phyloP scores from a whole-genome alignment of 2,888 invertebrate genomes.

The Arenicola marina region DNA sequence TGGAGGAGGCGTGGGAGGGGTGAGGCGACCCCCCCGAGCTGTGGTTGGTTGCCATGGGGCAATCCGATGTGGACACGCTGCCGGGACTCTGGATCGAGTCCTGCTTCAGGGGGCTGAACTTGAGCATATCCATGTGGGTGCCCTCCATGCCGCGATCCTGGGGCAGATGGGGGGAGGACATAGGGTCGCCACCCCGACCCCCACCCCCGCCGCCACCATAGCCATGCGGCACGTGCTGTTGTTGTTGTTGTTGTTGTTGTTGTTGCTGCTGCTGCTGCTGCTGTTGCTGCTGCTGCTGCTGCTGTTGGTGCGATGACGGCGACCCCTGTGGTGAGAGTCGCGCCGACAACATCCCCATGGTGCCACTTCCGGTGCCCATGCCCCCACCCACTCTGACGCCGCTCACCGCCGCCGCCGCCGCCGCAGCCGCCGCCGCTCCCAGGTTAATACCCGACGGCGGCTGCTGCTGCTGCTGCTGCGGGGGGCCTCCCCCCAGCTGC shows the following conservation, averaged over 20 bases:
- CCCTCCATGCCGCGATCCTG: background rate
- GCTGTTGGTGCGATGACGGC: background rate
- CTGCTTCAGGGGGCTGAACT: background rate
- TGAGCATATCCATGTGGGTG: background rate
- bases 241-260: background rate
- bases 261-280: background rate
- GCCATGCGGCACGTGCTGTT: background rate
- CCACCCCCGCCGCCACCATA: background rate
- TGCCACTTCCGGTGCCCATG: background rate
- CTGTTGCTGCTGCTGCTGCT: background rate
- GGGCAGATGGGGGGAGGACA: background rate
- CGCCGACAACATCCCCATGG: background rate
- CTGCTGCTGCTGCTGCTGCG: too few species aligned
- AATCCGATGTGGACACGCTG: too few species aligned
- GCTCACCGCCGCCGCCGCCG: too few species aligned
- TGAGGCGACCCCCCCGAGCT: background rate
- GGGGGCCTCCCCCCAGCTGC: too few species aligned
- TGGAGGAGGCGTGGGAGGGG: background rate
- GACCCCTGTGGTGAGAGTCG: too few species aligned
- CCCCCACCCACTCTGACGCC: too few species aligned
- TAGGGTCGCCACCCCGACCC: background rate
- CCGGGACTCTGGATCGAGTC: background rate
- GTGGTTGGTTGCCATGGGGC: background rate
- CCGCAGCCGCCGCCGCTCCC: background rate
- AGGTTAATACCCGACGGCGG: background rate